Conservation (phyloP, 2,888 invertebrate species). For the Thereva unica region DNA sequence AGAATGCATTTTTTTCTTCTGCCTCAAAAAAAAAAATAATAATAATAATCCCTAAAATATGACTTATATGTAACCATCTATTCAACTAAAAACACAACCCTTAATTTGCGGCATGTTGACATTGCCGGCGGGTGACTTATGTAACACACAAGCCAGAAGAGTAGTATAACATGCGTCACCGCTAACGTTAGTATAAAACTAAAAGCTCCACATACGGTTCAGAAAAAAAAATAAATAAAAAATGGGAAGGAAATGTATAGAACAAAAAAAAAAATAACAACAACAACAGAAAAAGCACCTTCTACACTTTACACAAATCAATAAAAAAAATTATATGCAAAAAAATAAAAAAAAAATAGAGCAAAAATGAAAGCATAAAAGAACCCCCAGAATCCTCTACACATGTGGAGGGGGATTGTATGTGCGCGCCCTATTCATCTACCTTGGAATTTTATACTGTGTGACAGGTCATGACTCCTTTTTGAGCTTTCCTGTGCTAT, state of each 20-base stretch:
- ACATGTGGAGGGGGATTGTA: constrained; percentile 18
- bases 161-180: constrained; percentile 14
- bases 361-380: constrained; percentile 18
- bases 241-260: constrained; percentile 6
- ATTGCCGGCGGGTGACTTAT: constrained; percentile 29
- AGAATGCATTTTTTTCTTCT: too few species aligned
- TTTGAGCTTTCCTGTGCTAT: constrained; percentile 1
- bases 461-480: constrained; percentile 30
- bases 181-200: constrained; percentile 1
- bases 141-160: not conserved
- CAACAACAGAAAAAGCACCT: constrained; percentile 12
- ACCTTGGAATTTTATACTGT: constrained; percentile 8
- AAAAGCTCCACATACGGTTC: constrained; percentile 22
- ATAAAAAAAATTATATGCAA: constrained; percentile 23
- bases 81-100: not conserved
- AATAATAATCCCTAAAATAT: too few species aligned
- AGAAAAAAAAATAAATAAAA: not conserved
- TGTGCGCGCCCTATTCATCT: constrained; percentile 23
- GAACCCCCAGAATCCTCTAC: constrained; percentile 2
- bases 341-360: constrained; percentile 23
- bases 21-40: too few species aligned
- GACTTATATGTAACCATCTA: too few species aligned
- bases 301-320: constrained; percentile 25
- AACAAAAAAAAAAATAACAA: constrained; percentile 16
- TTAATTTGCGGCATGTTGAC: constrained; percentile 28